phyloP scores from a whole-genome alignment of 23 tunicate species.

The Trididemnum nubilum region DNA sequence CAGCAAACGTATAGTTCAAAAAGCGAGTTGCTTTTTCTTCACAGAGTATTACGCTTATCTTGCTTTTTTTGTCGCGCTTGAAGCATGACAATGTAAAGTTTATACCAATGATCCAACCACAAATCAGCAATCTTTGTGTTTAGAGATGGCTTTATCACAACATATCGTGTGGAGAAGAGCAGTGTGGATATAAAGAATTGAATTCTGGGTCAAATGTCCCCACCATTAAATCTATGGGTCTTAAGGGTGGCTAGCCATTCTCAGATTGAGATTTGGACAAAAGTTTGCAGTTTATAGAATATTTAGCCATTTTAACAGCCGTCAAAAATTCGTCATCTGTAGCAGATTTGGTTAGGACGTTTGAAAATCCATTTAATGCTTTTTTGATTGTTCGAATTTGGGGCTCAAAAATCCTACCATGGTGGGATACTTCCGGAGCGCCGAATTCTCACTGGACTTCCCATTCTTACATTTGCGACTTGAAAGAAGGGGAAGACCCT shows the following conservation, averaged over 20 bases:
- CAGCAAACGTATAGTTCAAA: too few relatives aligned
- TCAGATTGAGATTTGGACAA: not conserved
- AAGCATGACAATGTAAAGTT: too few relatives aligned
- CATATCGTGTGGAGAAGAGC: too few relatives aligned
- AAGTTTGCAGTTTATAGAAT: conserved; percentile 1
- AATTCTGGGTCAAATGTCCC: not conserved
- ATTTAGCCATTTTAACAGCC: not conserved
- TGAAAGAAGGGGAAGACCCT: not conserved
- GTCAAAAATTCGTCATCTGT: conserved; percentile 4
- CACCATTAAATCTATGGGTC: not conserved
- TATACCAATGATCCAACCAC: too few relatives aligned
- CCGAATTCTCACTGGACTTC: conserved; percentile 1
- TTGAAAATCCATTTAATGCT: not conserved
- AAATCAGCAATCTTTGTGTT: too few relatives aligned
- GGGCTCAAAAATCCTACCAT: not conserved
- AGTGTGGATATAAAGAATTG: too few relatives aligned
- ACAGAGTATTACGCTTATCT: too few relatives aligned
- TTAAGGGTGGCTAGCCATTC: not conserved
- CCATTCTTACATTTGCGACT: not conserved
- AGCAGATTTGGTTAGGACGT: not conserved
- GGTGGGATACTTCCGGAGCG: conserved; percentile 4
- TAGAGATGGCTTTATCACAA: too few relatives aligned
- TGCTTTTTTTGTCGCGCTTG: too few relatives aligned
- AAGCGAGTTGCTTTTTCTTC: too few relatives aligned
- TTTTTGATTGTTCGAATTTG: not conserved